These are phyloP conservation scores for Phengaris alcon DNA, from an alignment of 2,888 invertebrate species.

Conservation along the genomic window DNA sequence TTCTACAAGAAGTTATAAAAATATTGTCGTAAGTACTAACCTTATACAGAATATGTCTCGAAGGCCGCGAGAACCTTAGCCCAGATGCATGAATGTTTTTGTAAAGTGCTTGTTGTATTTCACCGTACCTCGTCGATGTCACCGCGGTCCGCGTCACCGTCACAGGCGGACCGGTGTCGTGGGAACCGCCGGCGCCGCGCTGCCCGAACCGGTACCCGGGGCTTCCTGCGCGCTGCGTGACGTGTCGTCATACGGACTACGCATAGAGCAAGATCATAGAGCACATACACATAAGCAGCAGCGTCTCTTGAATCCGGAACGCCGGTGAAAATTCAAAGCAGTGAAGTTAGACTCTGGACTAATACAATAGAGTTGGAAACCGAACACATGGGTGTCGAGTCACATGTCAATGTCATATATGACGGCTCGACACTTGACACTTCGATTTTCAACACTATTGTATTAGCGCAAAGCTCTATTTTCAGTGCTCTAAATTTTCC, in stretches of 20 bases:
- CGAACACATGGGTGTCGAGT: too few species aligned
- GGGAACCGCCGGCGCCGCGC: neutral
- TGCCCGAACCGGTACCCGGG: neutral
- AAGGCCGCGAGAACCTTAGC: conserved; percentile 17
- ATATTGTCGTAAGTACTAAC: neutral
- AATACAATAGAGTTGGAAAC: too few species aligned
- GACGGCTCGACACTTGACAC: too few species aligned
- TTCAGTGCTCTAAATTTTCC: too few species aligned
- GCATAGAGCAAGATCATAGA: neutral
- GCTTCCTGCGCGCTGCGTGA: conserved; percentile 6
- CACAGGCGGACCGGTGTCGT: neutral
- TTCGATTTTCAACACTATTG: too few species aligned
- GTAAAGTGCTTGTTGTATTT: neutral
- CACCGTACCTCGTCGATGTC: neutral
- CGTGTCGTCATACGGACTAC: neutral
- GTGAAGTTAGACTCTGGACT: too few species aligned
- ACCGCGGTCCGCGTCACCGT: too few species aligned
- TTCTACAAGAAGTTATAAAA: neutral
- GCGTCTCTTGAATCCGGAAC: too few species aligned
- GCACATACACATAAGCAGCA: neutral
- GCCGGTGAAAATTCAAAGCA: too few species aligned
- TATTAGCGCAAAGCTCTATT: too few species aligned
- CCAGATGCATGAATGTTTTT: conserved; percentile 18
- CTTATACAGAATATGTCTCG: neutral
- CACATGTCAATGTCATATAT: too few species aligned